These are phyloP conservation scores for Peromyscus melanophrys DNA, from an alignment of 2,797 vertebrate genomes.

Conservation along the genomic window DNA sequence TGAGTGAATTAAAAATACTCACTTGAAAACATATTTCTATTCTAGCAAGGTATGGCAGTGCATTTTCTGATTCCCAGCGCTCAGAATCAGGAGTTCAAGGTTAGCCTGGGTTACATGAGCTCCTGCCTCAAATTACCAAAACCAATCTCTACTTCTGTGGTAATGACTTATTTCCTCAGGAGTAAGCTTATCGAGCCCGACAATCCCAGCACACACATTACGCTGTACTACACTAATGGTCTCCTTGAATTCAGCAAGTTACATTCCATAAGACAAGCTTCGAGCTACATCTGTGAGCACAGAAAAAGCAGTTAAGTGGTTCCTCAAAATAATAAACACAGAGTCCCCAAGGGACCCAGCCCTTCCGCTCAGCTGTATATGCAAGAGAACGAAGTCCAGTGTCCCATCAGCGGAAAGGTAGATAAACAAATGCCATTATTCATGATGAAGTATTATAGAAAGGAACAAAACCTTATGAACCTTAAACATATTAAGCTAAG, in stretches of 20 bases:
- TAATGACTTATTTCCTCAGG: not conserved
- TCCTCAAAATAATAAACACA: not conserved
- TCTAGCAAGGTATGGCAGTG: not conserved
- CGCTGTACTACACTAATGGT: not conserved
- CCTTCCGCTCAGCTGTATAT: not conserved
- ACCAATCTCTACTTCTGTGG: not conserved
- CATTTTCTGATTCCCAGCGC: not conserved
- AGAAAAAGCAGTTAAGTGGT: not conserved
- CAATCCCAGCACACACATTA: conserved; percentile 20
- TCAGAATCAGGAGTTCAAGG: not conserved
- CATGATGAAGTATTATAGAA: not conserved
- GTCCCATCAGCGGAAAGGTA: not conserved
- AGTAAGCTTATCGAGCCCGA: conserved; percentile 10
- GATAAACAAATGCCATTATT: not conserved
- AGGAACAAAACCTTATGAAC: not conserved
- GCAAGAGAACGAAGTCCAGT: not conserved
- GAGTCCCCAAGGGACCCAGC: not conserved
- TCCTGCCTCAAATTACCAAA: not conserved
- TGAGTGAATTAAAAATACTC: conserved; percentile 13
- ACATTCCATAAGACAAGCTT: not conserved
- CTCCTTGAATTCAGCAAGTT: conserved; percentile 29
- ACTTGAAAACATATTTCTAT: conserved; percentile 26
- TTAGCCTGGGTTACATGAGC: not conserved
- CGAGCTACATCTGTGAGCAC: not conserved
- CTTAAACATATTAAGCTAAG: conserved; percentile 19